Base-by-base conservation (phyloP, 2,888 invertebrate genomes). In the Eulithis prunata region DNA sequence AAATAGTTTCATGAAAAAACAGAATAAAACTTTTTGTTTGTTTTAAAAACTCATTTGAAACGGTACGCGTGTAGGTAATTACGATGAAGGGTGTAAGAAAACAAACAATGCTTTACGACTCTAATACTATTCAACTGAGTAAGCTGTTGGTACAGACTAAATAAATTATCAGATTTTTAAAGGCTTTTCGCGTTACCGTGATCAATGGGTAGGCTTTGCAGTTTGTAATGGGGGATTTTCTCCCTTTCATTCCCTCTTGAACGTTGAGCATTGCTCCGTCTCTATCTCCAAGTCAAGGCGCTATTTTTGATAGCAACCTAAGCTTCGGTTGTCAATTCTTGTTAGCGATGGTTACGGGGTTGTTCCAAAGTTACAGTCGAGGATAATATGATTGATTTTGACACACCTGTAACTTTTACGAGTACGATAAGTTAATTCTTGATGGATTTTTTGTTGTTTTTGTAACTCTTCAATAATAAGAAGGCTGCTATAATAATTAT, bases 91-190 rank as follows among this genome's bases (percentile, higher is more conserved):
- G 46, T 13, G n/a, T n/a, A 46, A 12, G 5, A 54, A 46, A 62
- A 38, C 41, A 56, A 57, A 64, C 49, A 49, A 68, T 64, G 58
- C 62, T 65, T 72, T 58, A 68, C 51, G 63, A 63, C 68, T 52
- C 62, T 68, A n/a, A n/a, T n/a, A 70, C 74, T 78, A 77, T 76
- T 75, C 77, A 72, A 71, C 71, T 74, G 70, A 76, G 75, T 79
- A 79, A 81, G 83, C 84, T 86, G 85, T 89, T 86, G 83, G 70
- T 70, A 70, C 69, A 75, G 79, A 86, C 87, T 86, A 87, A 89
- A 91, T 90, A 91, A 90, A 91, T 91, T 90, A 90, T 83, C 78
- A 89, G 90, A 89, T 89, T 91, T 89, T 88, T 86, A 83, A 86
- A 87, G 86, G 90, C 89, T 90, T 91, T 89, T 83, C 89, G 88